A percentile compares a stretch with the other conserved stretches of the same genome.
Conservation (phyloP, 2,888 invertebrate genomes). For the Creontiades dilutus region DNA sequence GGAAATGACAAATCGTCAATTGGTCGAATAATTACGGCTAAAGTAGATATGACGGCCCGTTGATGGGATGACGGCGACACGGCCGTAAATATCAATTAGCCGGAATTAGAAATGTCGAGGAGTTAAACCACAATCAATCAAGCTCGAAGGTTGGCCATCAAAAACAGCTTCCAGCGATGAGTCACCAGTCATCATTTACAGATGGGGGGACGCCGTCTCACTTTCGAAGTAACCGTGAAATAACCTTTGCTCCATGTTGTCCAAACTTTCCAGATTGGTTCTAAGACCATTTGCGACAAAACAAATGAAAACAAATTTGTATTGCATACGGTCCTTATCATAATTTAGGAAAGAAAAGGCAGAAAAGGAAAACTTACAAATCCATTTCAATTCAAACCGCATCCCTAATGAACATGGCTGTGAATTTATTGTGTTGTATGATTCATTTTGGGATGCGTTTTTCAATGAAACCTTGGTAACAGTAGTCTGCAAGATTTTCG, state of each 20-base stretch:
- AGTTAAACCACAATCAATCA: slow-evolving; percentile 71
- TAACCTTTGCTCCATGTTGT: neutral
- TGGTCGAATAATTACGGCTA: slow-evolving; percentile 54
- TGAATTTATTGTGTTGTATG: no score
- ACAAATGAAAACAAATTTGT: no score
- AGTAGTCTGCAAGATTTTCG: no score
- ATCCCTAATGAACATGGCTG: no score
- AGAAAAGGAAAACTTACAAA: no score
- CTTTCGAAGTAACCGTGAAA: neutral
- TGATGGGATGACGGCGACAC: slow-evolving; percentile 37
- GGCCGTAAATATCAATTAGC: slow-evolving; percentile 71
- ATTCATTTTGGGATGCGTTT: no score
- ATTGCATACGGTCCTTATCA: no score
- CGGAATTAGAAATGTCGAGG: slow-evolving; percentile 61
- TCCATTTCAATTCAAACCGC: no score
- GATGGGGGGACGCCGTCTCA: slow-evolving; percentile 7
- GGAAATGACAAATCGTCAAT: slow-evolving; percentile 62
- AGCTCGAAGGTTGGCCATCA: slow-evolving; percentile 55
- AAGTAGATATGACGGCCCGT: slow-evolving; percentile 57
- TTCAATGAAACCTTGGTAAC: no score
- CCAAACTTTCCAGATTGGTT: neutral
- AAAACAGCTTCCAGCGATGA: slow-evolving; percentile 42
- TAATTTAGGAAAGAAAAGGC: no score
- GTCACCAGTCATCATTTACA: slow-evolving; percentile 43
- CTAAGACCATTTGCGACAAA: neutral